Percentiles rank a stretch among this genome's conserved stretches.
Evolutionary conservation across 2,888 invertebrate genomes (phyloP).

Genomic region (Auanema sp.): DNA sequence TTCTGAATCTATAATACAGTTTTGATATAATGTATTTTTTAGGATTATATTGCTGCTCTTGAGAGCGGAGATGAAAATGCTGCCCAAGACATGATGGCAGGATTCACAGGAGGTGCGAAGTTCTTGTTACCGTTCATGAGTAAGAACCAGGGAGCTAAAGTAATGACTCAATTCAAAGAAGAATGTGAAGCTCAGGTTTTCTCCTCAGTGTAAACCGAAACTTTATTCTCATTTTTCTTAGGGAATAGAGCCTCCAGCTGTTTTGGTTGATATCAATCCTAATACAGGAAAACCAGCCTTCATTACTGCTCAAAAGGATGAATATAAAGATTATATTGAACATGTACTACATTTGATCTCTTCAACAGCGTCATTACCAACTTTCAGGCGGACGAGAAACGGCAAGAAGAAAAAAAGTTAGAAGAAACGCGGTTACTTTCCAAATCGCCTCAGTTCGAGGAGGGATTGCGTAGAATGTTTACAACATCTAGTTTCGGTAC

Average conservation of each 20-base stretch:
- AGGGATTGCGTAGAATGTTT: too few relatives aligned
- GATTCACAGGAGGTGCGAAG: conserved; percentile 58
- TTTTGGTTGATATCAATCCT: conserved; percentile 57
- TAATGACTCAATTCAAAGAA: conserved; percentile 59
- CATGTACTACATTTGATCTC: conserved; percentile 21
- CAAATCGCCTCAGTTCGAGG: neutral
- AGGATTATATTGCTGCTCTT: conserved; percentile 55
- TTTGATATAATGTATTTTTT: conserved; percentile 10
- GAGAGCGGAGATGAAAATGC: conserved; percentile 56
- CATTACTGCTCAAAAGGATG: conserved; percentile 38
- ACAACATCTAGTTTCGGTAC: too few relatives aligned
- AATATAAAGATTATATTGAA: conserved; percentile 46
- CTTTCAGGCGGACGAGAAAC: conserved; percentile 21
- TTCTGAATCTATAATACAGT: neutral
- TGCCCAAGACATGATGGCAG: conserved; percentile 54
- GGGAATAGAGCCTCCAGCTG: conserved; percentile 51
- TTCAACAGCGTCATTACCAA: neutral
- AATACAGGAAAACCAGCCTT: conserved; percentile 55
- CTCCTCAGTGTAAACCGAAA: too few relatives aligned
- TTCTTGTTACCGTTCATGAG: conserved; percentile 58
- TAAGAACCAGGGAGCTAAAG: conserved; percentile 54
- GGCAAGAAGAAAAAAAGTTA: conserved; percentile 14
- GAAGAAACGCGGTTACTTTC: conserved; percentile 8
- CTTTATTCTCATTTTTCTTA: too few relatives aligned
- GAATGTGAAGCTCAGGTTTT: conserved; percentile 35